A percentile compares a stretch with the other conserved stretches of the same genome.
Evolutionary conservation across 2,888 invertebrate species (phyloP).

Genomic region (Harpalus rufipes): DNA sequence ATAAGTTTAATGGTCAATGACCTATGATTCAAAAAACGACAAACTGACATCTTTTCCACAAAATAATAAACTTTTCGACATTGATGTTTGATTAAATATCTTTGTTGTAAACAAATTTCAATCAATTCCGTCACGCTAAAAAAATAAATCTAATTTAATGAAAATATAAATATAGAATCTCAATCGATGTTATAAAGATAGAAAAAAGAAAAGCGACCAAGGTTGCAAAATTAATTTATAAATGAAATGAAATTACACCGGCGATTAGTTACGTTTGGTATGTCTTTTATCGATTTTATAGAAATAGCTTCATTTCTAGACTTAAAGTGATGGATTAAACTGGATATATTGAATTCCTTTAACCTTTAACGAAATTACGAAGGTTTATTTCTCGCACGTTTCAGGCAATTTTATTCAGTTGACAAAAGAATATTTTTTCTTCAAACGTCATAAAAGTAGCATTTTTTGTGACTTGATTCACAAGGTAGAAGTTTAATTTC

Average conservation of each 20-base stretch:
- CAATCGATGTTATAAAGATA: background rate
- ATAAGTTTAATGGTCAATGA: conserved; percentile 20
- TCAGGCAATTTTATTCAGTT: too few species aligned
- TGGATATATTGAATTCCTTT: background rate
- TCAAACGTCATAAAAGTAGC: too few species aligned
- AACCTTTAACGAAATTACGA: background rate
- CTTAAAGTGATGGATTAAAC: background rate
- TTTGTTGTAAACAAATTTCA: too few species aligned
- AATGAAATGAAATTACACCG: background rate
- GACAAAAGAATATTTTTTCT: too few species aligned
- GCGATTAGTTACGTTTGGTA: conserved; percentile 21
- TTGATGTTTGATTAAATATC: too few species aligned
- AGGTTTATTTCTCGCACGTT: too few species aligned
- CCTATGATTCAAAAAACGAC: background rate
- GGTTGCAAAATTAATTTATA: conserved; percentile 24
- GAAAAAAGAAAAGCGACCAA: conserved; percentile 23
- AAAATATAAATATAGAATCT: conserved; percentile 13
- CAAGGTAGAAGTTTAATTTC: too few species aligned
- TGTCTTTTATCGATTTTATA: conserved; percentile 24
- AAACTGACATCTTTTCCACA: too few species aligned
- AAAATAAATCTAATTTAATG: conserved; percentile 4
- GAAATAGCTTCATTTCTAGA: background rate
- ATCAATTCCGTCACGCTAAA: background rate
- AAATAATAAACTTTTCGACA: too few species aligned
- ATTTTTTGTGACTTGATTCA: too few species aligned